These are phyloP conservation scores for Drosophila setosimentum DNA, from an alignment of 2,888 invertebrate species.

Conservation along the genomic window DNA sequence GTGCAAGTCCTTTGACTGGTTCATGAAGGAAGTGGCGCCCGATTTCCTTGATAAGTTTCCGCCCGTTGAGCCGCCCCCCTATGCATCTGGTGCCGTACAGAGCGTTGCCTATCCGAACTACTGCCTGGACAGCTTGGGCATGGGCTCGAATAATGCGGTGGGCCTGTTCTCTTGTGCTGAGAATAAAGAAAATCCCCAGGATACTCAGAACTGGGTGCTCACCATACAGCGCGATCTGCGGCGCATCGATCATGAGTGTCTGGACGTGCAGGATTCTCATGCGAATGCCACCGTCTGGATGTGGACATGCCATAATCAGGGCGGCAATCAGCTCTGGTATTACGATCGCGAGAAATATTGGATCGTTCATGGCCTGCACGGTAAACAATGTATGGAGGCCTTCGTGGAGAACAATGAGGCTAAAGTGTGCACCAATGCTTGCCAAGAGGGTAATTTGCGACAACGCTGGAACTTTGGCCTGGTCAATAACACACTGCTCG, in stretches of 20 bases:
- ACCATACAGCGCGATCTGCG: slow-evolving; percentile 78
- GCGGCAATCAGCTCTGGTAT: slow-evolving; percentile 97
- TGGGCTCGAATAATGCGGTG: slow-evolving; percentile 80
- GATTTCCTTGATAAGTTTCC: slow-evolving; percentile 96
- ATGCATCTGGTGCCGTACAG: slow-evolving; percentile 91
- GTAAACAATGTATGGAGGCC: slow-evolving; percentile 87
- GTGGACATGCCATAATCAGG: slow-evolving; percentile 94
- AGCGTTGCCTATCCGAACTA: slow-evolving; percentile 88
- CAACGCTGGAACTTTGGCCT: slow-evolving; percentile 82
- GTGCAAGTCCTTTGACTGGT: slow-evolving; percentile 98
- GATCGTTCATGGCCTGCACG: slow-evolving; percentile 69
- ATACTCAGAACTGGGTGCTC: slow-evolving; percentile 79
- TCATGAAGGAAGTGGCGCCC: slow-evolving; percentile 96
- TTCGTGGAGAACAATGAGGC: slow-evolving; percentile 87
- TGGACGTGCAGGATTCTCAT: slow-evolving; percentile 92
- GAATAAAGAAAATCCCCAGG: slow-evolving; percentile 70
- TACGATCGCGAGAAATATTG: slow-evolving; percentile 88
- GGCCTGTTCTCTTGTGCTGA: slow-evolving; percentile 81
- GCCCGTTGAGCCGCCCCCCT: slow-evolving; percentile 92
- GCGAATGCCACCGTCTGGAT: slow-evolving; percentile 91
- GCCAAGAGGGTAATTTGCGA: slow-evolving; percentile 85
- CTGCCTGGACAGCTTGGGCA: slow-evolving; percentile 90
- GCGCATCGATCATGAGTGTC: slow-evolving; percentile 89
- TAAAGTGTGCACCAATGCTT: slow-evolving; percentile 89
- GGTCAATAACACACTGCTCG: slow-evolving; percentile 75